Evolutionary conservation across 2,888 invertebrate species (phyloP), one percentile per base, ranked within the genome.

Genomic region (Drosophila anceps): DNA sequence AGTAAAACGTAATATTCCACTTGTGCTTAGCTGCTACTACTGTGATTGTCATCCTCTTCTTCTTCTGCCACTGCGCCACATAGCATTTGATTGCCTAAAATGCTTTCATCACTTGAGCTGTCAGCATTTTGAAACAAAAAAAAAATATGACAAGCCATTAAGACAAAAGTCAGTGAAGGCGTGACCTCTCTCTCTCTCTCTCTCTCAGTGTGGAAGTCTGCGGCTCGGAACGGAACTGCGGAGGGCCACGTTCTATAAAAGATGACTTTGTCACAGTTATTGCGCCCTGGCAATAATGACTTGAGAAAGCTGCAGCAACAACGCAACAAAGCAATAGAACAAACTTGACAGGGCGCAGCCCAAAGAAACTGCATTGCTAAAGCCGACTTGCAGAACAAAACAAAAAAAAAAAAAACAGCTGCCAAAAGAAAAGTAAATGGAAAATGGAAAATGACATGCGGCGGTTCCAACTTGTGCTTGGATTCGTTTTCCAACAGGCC

Each of bases 201-300:
- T 10, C 66, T 43, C 65, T 57, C 18, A 41, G 9, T 35, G 44
- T 44, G 59, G 13, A 10, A 33, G 43, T 15, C 37, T 48, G 50
- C 24, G 46, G 46, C 8, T 48, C 29, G 46, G 27, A 64, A 27
- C 69, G 73, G 78, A 76, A 78, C 43, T 73, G 78, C 61, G 41
- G 48, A 35, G 70, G 60, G 62, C 18, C 75, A 66, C 75, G 67
- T 71, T 29, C 64, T 44, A 76, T 66, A 73, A 70, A 76, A 67
- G 81, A 83, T 81, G 82, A 86, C 82, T 82, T 82, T 86, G 82
- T 82, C 79, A 79, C 86, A 79, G 86, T 81, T 83, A 83, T 86
- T 86, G 86, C 84, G 81, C 66, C 74, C 73, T 76, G 67, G 76
- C 81, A 81, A 86, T 82, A 82, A 82, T 79, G 81, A 84, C 84